Evolutionary conservation across 2,113 vertebrate species (phyloP).

Genomic region (Craseonycteris thonglongyai): DNA sequence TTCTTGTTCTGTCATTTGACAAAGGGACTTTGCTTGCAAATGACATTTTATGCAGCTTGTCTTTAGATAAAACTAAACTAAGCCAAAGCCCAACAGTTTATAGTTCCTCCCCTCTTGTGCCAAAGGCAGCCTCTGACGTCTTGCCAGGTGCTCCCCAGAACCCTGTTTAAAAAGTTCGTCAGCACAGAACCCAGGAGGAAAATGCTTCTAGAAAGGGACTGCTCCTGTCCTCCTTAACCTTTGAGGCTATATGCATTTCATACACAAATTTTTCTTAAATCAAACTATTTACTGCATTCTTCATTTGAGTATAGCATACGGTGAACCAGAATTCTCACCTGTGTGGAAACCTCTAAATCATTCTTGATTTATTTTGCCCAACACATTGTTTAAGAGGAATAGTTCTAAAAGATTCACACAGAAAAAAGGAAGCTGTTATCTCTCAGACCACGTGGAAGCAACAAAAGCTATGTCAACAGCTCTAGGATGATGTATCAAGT

Average conservation of each 20-base stretch:
- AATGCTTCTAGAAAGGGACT: not conserved
- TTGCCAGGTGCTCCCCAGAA: not conserved
- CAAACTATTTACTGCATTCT: not conserved
- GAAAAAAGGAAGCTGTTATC: not conserved
- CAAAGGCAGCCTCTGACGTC: not conserved
- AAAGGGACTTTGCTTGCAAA: not conserved
- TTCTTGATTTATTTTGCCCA: not conserved
- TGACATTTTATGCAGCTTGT: not conserved
- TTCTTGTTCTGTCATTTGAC: not conserved
- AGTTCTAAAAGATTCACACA: not conserved
- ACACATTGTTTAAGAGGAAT: not conserved
- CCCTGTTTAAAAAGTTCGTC: not conserved
- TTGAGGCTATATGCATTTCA: not conserved
- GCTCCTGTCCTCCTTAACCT: not conserved
- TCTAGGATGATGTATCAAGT: not conserved
- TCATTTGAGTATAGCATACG: not conserved
- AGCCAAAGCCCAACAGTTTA: not conserved
- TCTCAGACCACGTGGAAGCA: not conserved
- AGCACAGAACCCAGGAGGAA: not conserved
- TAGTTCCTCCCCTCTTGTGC: not conserved
- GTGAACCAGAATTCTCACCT: not conserved
- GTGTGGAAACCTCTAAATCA: not conserved
- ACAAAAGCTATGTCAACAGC: not conserved
- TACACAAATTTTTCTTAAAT: not conserved
- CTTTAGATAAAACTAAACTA: not conserved